A percentile compares a stretch with the other conserved stretches of the same genome.
These are phyloP conservation scores for Eumerus sabulonum DNA, from an alignment of 2,888 invertebrate species.

Conservation along the genomic window DNA sequence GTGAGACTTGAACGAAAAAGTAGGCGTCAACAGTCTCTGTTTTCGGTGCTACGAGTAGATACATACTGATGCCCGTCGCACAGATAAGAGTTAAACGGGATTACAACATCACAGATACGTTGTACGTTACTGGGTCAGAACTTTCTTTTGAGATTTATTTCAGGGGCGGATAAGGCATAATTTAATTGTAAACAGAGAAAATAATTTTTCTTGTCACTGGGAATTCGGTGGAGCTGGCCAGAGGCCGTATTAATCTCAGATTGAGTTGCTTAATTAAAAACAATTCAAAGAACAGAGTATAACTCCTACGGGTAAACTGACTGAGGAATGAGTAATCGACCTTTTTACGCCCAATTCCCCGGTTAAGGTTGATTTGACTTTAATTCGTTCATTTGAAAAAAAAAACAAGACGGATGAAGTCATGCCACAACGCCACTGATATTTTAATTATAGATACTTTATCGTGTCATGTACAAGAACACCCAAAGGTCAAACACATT, in stretches of 20 bases:
- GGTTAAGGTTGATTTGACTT: conserved; percentile 40
- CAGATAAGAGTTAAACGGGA: conserved; percentile 28
- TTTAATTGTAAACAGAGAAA: conserved; percentile 23
- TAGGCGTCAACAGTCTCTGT: conserved; percentile 25
- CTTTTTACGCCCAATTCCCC: conserved; percentile 1
- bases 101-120: conserved; percentile 26
- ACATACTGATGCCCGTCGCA: conserved; percentile 21
- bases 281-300: conserved; percentile 28
- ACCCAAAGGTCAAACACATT: not conserved
- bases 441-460: not conserved
- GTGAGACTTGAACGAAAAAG: conserved; percentile 7
- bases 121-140: too few species aligned
- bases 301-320: conserved; percentile 7
- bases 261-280: conserved; percentile 54
- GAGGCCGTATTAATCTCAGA: conserved; percentile 30
- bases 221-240: conserved; percentile 41
- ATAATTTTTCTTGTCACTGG: conserved; percentile 14
- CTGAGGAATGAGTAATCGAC: conserved; percentile 29
- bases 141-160: conserved; percentile 1
- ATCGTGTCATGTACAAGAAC: too few species aligned
- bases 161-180: conserved; percentile 49
- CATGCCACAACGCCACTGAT: not conserved
- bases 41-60: conserved; percentile 22
- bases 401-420: conserved; percentile 24
- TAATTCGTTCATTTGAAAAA: conserved; percentile 16